These are phyloP conservation scores for Dynastes hyllus DNA, from an alignment of 2,888 invertebrate genomes.

Conservation along the genomic window DNA sequence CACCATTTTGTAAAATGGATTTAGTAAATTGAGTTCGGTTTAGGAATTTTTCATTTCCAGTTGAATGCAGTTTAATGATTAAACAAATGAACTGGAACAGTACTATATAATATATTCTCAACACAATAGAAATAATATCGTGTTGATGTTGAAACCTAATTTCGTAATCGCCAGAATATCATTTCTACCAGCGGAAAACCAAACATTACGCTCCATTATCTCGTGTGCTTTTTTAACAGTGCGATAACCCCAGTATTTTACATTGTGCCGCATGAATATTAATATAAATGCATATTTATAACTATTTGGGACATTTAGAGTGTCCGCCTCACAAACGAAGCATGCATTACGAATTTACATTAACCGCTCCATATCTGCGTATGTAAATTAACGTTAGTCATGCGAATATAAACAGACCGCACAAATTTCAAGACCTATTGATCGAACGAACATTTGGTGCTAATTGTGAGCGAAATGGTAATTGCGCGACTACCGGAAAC, in stretches of 20 bases:
- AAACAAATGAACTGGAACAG: too few relatives aligned
- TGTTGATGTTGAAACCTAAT: not conserved
- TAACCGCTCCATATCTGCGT: not conserved
- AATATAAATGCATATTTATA: not conserved
- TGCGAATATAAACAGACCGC: not conserved
- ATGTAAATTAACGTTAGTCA: not conserved
- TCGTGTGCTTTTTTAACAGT: not conserved
- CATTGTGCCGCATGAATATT: not conserved
- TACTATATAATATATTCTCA: too few relatives aligned
- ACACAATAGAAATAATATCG: too few relatives aligned
- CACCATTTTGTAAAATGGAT: too few relatives aligned
- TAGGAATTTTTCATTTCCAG: too few relatives aligned
- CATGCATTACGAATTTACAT: not conserved
- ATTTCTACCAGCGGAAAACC: not conserved
- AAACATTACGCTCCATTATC: not conserved
- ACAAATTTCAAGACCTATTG: not conserved
- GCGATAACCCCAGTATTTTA: not conserved
- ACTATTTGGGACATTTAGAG: not conserved
- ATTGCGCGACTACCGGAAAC: too few relatives aligned
- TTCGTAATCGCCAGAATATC: not conserved
- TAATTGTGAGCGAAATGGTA: too few relatives aligned
- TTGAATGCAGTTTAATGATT: too few relatives aligned
- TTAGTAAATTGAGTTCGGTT: too few relatives aligned
- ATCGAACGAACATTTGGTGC: too few relatives aligned
- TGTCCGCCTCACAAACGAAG: not conserved